A percentile compares a stretch with the other conserved stretches of the same genome.
Evolutionary conservation across 2,888 invertebrate genomes (phyloP).

Genomic region (Lasioglossum calceatum): DNA sequence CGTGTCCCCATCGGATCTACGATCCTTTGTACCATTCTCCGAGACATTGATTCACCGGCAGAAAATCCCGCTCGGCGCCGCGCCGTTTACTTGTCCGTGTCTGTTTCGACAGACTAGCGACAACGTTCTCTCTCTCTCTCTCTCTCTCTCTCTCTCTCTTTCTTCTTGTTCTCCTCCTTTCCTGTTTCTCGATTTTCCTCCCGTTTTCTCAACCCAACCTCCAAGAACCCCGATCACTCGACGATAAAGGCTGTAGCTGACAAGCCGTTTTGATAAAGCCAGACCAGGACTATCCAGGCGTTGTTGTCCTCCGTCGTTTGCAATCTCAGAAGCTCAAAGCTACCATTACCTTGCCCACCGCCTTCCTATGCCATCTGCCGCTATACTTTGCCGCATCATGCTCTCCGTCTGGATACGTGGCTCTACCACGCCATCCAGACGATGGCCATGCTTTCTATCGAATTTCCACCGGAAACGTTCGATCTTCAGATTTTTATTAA

Average conservation of each 20-base stretch:
- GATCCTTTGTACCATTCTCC: conserved; percentile 19
- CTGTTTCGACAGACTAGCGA: conserved; percentile 15
- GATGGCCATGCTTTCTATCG: background rate
- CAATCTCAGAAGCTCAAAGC: conserved; percentile 76
- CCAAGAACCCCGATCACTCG: conserved; percentile 61
- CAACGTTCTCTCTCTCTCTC: background rate
- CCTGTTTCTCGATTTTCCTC: conserved; percentile 31
- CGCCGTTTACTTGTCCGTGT: conserved; percentile 4
- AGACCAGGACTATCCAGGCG: conserved; percentile 51
- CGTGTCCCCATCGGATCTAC: background rate
- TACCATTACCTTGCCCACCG: conserved; percentile 23
- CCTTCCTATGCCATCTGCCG: background rate
- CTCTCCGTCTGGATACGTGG: background rate
- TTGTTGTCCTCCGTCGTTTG: conserved; percentile 71
- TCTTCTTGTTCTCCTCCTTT: background rate
- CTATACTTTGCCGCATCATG: conserved; percentile 3
- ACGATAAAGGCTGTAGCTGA: conserved; percentile 81
- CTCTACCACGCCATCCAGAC: conserved; percentile 23
- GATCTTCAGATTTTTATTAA: too few species aligned
- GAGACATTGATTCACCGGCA: conserved; percentile 35
- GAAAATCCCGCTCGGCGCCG: conserved; percentile 34
- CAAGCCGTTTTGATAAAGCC: conserved; percentile 81
- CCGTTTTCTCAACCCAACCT: conserved; percentile 37
- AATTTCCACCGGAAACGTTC: too few species aligned
- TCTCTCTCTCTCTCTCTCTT: background rate